Conservation (phyloP, 2,888 invertebrate genomes). For the Salticus scenicus region DNA sequence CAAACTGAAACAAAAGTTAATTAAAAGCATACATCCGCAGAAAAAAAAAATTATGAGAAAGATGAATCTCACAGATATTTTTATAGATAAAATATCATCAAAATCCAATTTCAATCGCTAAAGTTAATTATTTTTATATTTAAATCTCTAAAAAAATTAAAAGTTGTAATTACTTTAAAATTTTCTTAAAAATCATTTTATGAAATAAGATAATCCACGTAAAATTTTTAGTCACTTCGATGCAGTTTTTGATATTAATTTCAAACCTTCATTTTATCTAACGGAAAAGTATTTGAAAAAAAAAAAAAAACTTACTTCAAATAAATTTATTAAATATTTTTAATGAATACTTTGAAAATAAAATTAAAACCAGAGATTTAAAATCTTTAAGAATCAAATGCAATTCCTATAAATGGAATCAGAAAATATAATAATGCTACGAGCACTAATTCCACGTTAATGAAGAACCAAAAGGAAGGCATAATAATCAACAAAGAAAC, state of each 20-base stretch:
- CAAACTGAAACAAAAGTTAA: no score
- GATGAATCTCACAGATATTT: no score
- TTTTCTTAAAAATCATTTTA: background rate
- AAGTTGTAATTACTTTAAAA: background rate
- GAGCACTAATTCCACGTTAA: slow-evolving; percentile 60
- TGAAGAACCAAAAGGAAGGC: slow-evolving; percentile 34
- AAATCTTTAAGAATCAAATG: slow-evolving; percentile 25
- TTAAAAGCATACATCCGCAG: no score
- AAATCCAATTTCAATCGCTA: background rate
- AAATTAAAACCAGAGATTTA: background rate
- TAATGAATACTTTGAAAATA: background rate
- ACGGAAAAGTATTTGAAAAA: background rate
- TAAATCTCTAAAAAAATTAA: background rate
- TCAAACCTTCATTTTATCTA: background rate
- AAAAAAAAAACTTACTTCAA: background rate
- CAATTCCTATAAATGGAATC: slow-evolving; percentile 28
- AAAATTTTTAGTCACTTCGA: background rate
- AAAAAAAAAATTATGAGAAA: no score
- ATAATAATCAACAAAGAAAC: slow-evolving; percentile 2
- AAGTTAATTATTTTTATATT: background rate
- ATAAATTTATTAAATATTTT: background rate
- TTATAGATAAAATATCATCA: no score
- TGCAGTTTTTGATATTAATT: background rate
- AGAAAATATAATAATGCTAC: slow-evolving; percentile 42
- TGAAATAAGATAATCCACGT: background rate